Evolutionary conservation across 1,140 invertebrate species (phyloP), one percentile per base, ranked within the genome.

Genomic region (Thaumetopoea pityocampa): DNA sequence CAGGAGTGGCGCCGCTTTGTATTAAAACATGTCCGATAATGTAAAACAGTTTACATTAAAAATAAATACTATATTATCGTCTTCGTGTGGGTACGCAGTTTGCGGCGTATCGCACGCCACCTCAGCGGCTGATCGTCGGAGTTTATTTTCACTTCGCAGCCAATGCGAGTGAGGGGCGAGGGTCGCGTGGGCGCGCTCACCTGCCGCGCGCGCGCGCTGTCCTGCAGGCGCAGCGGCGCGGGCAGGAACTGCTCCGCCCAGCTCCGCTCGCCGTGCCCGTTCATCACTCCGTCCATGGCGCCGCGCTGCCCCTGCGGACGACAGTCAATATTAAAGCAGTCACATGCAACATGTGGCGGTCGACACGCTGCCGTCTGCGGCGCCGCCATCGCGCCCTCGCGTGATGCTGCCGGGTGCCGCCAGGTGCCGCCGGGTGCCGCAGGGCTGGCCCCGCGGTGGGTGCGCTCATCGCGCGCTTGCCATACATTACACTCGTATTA

Each of bases 231-330:
- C 11, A 80, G 51, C 2, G 56, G 51, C 2, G 61, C 55, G 5
- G 76, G 73, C 19, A 80, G 61, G 46, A 80, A 80, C 56, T 66
- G 53, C 3, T 69, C 49, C 14, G 67, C 67, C 69, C 76, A 67
- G 3, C 58, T 15, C 8, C 45, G 26, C 2, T 34, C 37, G 22
- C 47, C 35, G 37, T 17, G 20, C 1, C 61, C 58, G 19, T 65
- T 64, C 8, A 54, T 51, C 9, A 35, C 34, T 14, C 27, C 27
- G 28, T 53, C 52, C 8, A 41, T 22, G 6, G 16, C 33, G 20
- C 45, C 28, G 1, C 41, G 27, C 47, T 16, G 70, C 61, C 41
- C 66, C 51, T 10, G 52, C 50, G 5, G 65, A 48, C 9, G 69
- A 66, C 64, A 70, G 67, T 9, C 24, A 5, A 41, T 48, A 23